Evolutionary conservation across 2,888 invertebrate genomes (phyloP), one percentile per base, ranked within the genome.

Genomic region (Eupithecia tripunctaria): DNA sequence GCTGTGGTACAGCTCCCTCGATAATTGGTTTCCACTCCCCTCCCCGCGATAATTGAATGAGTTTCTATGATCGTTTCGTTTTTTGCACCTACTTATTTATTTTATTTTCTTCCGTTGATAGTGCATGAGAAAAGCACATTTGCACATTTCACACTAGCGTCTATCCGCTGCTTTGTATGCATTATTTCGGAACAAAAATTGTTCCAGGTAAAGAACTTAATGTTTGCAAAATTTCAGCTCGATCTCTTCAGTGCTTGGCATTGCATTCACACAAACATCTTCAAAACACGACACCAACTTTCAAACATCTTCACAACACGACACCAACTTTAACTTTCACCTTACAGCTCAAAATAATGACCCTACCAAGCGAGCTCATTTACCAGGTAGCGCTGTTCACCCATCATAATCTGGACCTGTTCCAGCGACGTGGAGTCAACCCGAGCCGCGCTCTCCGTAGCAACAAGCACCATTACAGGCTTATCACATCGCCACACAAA

Each of bases 21-120:
- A 85, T 89, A 90, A 91, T 90, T 90, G 89, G 85, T 89, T 88
- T 85, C 82, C 77, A 76, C 78, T 78, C 79, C 82, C 77, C 75
- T 64, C 79, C 80, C 47, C 76, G 68, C 79, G 81, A 82, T 90
- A 88, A 89, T 89, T 90, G 89, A 89, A 90, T 88, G 84, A 82
- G 83, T 82, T 82, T 74, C 64, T 69, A 73, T 79, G 81, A 79
- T 78, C 78, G 78, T 73, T 81, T 75, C 74, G 69, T 72, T 73
- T 43, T 72, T 73, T 43, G 43, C 36, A 36, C 18, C 62, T 56
- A 25, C 62, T 32, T 63, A 32, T 32, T 63, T 62, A 60, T 60
- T 62, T 62, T 62, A 62, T 63, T 21, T 32, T 63, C n/a, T 32
- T 32, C 32, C 1, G 14, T 63, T 63, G 62, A 32, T 10, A 32